A percentile compares a stretch with the other conserved stretches of the same genome.
These are phyloP conservation scores for Anadara kagoshimensis DNA, from an alignment of 1,140 invertebrate species.

Conservation along the genomic window DNA sequence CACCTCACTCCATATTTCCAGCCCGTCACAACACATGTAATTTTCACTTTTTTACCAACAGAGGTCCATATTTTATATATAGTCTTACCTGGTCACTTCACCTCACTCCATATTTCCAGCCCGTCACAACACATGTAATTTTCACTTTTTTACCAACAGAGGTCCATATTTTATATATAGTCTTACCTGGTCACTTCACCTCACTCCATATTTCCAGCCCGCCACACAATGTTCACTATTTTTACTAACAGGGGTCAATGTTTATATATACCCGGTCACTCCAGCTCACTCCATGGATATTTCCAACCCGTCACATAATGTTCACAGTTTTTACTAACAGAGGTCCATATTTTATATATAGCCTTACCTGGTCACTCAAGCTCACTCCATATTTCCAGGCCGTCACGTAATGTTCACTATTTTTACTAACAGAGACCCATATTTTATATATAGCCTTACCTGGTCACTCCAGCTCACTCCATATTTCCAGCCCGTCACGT, in stretches of 20 bases:
- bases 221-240: background rate
- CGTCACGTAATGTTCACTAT: slow-evolving; percentile 16
- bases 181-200: slow-evolving; percentile 9
- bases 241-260: too few relatives aligned
- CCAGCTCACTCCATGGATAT: background rate
- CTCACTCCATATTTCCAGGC: slow-evolving; percentile 14
- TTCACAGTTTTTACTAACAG: too few relatives aligned
- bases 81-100: background rate
- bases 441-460: background rate
- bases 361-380: too few relatives aligned
- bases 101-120: slow-evolving; percentile 13
- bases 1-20: too few relatives aligned
- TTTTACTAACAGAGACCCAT: too few relatives aligned
- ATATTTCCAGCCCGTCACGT: slow-evolving; percentile 22
- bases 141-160: slow-evolving; percentile 5
- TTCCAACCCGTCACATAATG: slow-evolving; percentile 9
- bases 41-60: too few relatives aligned
- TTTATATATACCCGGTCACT: too few relatives aligned
- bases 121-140: slow-evolving; percentile 6
- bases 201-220: slow-evolving; percentile 15
- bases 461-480: slow-evolving; percentile 18
- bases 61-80: too few relatives aligned
- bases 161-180: background rate
- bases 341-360: too few relatives aligned
- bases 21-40: too few relatives aligned